Base-by-base conservation (phyloP, 2,888 invertebrate species). In the Frankliniella intonsa region DNA sequence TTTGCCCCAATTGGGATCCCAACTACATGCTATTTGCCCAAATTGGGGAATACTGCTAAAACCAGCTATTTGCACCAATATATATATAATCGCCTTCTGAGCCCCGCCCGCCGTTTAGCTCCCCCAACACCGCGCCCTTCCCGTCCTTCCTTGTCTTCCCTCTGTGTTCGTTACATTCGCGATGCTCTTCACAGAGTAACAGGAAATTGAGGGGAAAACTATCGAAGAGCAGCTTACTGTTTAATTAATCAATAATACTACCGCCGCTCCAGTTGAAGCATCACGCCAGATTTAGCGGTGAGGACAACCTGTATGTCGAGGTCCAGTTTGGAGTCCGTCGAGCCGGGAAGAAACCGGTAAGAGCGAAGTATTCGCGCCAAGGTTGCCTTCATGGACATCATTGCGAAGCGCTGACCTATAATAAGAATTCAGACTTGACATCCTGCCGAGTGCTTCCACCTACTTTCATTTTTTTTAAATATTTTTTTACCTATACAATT, bases 331-430 rank as follows among this genome's bases (percentile, higher is more conserved):
- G 69, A 10, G 25, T 76, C 10, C 22, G 22, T 25, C 12, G 10
- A 25, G 69, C 12, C 25, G 22, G 69, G 69, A 3, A 25, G 22
- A 5, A 76, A n/a, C 8, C 69, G 69, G 69, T 25, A 76, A 22
- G 11, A 25, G 69, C 69, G 22, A 22, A 76, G 22, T 25, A 76
- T 12, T 5, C 69, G 69, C 22, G 69, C 69, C 69, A 76, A 25
- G 2, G 69, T 76, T 12, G 69, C 69, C 25, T 76, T 76, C 69
- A 76, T 76, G 25, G 69, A 76, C 22, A 76, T 22, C 69, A 76
- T 76, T 22, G 69, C 69, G 25, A 76, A 76, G 22, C 69, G 69
- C 69, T 76, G 69, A 22, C 69, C 69, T 76, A 25, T 9, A 76
- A 25, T 25, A 76, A 10, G 5, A 76, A 2, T 8, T 3, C 8